phyloP scores from a whole-genome alignment of 2,113 vertebrate species.

The Bombycilla garrulus region DNA sequence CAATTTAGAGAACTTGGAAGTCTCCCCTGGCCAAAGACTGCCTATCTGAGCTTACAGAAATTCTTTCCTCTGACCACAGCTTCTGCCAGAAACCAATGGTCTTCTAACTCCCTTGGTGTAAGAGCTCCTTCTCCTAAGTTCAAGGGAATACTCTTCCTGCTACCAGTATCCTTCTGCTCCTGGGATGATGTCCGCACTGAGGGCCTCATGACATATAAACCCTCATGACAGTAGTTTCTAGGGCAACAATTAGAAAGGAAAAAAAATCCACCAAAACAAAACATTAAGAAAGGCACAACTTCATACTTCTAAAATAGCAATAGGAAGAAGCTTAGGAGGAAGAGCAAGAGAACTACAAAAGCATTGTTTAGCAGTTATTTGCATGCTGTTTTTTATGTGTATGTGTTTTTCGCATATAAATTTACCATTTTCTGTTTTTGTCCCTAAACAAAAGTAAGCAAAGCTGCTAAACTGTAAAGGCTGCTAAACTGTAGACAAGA shows the following conservation, averaged over 20 bases:
- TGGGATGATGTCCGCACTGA: background rate
- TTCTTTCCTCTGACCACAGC: background rate
- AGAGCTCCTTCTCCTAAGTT: background rate
- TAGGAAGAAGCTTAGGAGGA: background rate
- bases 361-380: background rate
- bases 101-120: background rate
- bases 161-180: background rate
- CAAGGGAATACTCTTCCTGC: background rate
- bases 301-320: background rate
- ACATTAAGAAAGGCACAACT: background rate
- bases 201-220: background rate
- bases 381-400: fast-evolving
- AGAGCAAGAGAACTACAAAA: background rate
- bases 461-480: background rate
- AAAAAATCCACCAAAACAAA: background rate
- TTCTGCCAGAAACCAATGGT: background rate
- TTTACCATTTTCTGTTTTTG: background rate
- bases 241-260: background rate
- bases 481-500: background rate
- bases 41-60: background rate
- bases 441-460: background rate
- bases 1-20: background rate
- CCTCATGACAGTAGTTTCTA: background rate
- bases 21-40: background rate
- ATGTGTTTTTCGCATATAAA: background rate